Base-by-base conservation (phyloP, 2,888 invertebrate genomes). In the Argyresthia goedartella region DNA sequence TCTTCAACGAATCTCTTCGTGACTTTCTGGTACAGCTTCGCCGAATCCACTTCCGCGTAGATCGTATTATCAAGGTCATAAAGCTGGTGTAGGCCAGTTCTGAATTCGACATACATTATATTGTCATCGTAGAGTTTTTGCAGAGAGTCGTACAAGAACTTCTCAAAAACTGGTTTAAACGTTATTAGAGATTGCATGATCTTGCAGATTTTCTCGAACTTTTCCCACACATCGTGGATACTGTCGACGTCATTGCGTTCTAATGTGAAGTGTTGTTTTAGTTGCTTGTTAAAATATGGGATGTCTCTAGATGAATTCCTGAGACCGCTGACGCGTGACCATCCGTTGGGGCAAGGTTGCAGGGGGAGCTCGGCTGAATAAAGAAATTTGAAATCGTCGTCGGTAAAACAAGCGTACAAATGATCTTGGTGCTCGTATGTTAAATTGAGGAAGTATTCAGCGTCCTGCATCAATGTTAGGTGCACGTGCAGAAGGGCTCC, bases 401-500 rank as follows among this genome's bases (percentile, higher is more conserved):
- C 55, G 34, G 56, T 57, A 44, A 69, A 67, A 57, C 90, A 91
- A 8, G 81, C 85, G 70, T 90, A 91, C 47, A 93, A 78, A 67
- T 91, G 69, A 1, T 89, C 87, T 25, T 25, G 25, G 25, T 25
- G 25, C 35, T 88, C 84, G 58, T 90, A 91, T 1, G 92, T 93
- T 54, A 93, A 66, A 49, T 89, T 79, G 33, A 92, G 74, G 44
- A 93, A 61, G 51, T 82, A 89, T 49, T 91, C 89, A 0, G 87
- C 77, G 41, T 90, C 90, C 13, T 89, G 88, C 59, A 91, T 80
- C 1, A 91, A 87, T 0, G 90, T 88, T 59, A 91, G 89, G 63
- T 94, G 94, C 0, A 90, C 87, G 62, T 94, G 94, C 11, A 94
- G 69, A 0, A 90, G 90, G 0, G 88, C 91, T 0, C 93, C 95